Percentiles rank a stretch among this genome's conserved stretches.
These are phyloP conservation scores for Laupala kohalensis DNA, from an alignment of 1,140 invertebrate genomes.

Conservation along the genomic window DNA sequence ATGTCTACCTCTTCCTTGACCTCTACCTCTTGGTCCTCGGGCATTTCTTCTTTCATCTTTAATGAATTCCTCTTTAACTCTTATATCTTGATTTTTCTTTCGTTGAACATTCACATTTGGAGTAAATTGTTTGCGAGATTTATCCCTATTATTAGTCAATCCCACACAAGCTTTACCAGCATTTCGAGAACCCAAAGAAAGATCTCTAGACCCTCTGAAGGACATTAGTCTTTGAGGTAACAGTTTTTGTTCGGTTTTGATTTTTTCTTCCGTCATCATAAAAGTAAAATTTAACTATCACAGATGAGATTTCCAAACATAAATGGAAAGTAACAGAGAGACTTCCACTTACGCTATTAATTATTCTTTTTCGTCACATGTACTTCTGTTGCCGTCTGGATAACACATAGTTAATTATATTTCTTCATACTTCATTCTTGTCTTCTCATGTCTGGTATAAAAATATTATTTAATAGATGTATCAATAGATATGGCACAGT, in stretches of 20 bases:
- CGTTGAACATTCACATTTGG: background rate
- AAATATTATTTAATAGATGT: too few relatives aligned
- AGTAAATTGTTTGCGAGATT: background rate
- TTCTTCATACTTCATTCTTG: too few relatives aligned
- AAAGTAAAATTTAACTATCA: too few relatives aligned
- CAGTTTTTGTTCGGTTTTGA: background rate
- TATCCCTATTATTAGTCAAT: background rate
- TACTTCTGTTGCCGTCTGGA: too few relatives aligned
- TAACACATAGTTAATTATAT: too few relatives aligned
- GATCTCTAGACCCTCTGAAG: background rate
- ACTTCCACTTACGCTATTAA: too few relatives aligned
- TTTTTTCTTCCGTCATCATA: background rate
- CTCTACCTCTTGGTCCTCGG: background rate
- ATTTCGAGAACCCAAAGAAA: background rate
- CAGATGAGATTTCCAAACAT: too few relatives aligned
- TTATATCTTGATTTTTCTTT: background rate
- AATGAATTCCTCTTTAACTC: background rate
- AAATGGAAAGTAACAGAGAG: too few relatives aligned
- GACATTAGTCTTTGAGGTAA: background rate
- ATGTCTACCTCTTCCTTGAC: background rate
- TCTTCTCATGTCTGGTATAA: too few relatives aligned
- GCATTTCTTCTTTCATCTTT: background rate
- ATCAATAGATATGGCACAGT: too few relatives aligned
- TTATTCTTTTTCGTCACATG: too few relatives aligned
- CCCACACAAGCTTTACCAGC: background rate